A percentile compares a stretch with the other conserved stretches of the same genome.
Conservation (phyloP, 2,113 vertebrate genomes). For the Vimba vimba region DNA sequence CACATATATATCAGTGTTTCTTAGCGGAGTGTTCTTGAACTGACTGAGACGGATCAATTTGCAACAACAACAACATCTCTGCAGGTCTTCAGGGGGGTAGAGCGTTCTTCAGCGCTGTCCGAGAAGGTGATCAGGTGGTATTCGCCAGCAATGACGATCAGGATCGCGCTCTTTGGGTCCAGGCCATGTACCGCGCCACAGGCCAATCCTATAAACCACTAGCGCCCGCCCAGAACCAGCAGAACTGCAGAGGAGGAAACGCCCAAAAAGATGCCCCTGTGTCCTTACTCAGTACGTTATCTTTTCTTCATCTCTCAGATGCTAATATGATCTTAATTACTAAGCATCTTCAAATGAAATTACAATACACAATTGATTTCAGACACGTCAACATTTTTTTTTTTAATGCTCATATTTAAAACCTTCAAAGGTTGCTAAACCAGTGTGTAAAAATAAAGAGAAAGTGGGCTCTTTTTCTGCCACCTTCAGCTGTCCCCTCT, state of each 20-base stretch:
- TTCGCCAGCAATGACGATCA: conserved; percentile 94
- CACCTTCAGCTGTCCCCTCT: conserved; percentile 12
- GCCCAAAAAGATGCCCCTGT: conserved; percentile 71
- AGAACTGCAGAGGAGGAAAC: conserved; percentile 83
- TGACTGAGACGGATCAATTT: neutral
- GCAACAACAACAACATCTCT: conserved; percentile 6
- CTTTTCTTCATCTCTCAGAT: neutral
- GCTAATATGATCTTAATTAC: neutral
- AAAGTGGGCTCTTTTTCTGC: conserved; percentile 33
- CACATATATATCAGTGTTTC: neutral
- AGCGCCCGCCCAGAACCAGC: conserved; percentile 82
- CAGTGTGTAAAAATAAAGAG: neutral
- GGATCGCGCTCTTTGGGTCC: conserved; percentile 92
- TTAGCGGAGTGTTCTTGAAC: neutral
- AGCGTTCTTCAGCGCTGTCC: conserved; percentile 93
- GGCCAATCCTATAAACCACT: conserved; percentile 96
- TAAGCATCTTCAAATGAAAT: neutral
- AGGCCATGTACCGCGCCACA: conserved; percentile 96
- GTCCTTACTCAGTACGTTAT: conserved; percentile 84
- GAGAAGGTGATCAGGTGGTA: conserved; percentile 92
- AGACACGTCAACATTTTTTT: too few relatives aligned
- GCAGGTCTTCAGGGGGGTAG: conserved; percentile 90
- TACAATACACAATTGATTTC: neutral
- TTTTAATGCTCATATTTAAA: neutral
- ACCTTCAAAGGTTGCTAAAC: neutral